Percentiles rank a stretch among this genome's conserved stretches.
Conservation (phyloP, 1,140 invertebrate species). For the Cecropterus lyciades region DNA sequence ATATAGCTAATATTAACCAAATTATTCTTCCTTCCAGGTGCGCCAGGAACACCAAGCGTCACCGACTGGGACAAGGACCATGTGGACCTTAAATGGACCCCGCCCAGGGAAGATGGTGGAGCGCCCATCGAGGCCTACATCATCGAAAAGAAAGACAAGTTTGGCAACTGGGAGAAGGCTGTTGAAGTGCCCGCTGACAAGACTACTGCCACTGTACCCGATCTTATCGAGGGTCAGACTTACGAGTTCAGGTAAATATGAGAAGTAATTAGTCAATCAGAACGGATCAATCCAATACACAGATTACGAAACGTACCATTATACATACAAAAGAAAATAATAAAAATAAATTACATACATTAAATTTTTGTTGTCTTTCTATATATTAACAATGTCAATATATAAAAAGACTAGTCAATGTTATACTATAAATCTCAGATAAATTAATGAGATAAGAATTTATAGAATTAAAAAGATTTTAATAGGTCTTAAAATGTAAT, state of each 20-base stretch:
- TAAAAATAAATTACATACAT: too few species aligned
- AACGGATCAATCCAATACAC: too few species aligned
- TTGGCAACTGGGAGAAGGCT: slow-evolving; percentile 97
- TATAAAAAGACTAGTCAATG: too few species aligned
- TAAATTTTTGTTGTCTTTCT: too few species aligned
- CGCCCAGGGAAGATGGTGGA: slow-evolving; percentile 92
- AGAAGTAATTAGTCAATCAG: too few species aligned
- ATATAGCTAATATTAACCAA: not conserved
- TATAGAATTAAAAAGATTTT: too few species aligned
- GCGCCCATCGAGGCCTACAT: slow-evolving; percentile 94
- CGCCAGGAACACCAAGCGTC: slow-evolving; percentile 95
- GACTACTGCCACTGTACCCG: slow-evolving; percentile 93
- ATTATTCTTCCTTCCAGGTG: slow-evolving; percentile 65
- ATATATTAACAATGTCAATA: too few species aligned
- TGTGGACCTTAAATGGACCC: slow-evolving; percentile 94
- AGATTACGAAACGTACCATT: too few species aligned
- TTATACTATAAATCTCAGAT: too few species aligned
- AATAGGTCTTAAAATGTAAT: too few species aligned
- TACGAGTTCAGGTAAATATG: slow-evolving; percentile 73
- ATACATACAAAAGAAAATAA: too few species aligned
- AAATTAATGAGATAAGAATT: too few species aligned
- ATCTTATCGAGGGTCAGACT: slow-evolving; percentile 94
- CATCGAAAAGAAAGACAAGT: slow-evolving; percentile 97
- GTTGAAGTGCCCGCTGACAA: slow-evolving; percentile 91
- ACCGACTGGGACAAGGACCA: slow-evolving; percentile 98